Conservation (phyloP, 2,113 vertebrate species). For the Willisornis vidua region DNA sequence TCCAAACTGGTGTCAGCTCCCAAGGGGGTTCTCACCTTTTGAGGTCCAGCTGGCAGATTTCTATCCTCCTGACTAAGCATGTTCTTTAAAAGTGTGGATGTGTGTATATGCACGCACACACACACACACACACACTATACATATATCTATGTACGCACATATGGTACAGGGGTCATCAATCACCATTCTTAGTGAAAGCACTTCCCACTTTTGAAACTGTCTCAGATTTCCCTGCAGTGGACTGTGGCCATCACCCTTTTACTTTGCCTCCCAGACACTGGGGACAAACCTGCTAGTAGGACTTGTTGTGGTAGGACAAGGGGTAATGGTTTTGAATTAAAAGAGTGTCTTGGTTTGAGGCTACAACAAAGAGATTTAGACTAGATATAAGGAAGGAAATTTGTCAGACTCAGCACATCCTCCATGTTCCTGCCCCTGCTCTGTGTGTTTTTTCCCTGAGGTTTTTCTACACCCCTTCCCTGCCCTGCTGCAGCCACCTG, state of each 20-base stretch:
- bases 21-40: not conserved
- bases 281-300: not conserved
- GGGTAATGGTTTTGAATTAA: not conserved
- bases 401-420: not conserved
- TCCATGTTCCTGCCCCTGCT: too few species aligned
- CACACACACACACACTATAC: too few species aligned
- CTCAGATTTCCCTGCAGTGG: fast-evolving
- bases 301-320: not conserved
- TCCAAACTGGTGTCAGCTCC: not conserved
- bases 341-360: too few species aligned
- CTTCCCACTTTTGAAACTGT: not conserved
- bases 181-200: not conserved
- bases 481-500: too few species aligned
- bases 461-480: too few species aligned
- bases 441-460: too few species aligned
- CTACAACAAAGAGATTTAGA: not conserved
- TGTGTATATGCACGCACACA: too few species aligned
- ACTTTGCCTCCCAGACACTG: not conserved
- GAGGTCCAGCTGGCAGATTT: not conserved
- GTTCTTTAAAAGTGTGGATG: fast-evolving
- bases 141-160: too few species aligned
- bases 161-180: not conserved
- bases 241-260: not conserved
- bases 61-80: not conserved
- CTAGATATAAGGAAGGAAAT: not conserved